Conservation (phyloP, 1,140 invertebrate species). For the Drosophila watanabei region DNA sequence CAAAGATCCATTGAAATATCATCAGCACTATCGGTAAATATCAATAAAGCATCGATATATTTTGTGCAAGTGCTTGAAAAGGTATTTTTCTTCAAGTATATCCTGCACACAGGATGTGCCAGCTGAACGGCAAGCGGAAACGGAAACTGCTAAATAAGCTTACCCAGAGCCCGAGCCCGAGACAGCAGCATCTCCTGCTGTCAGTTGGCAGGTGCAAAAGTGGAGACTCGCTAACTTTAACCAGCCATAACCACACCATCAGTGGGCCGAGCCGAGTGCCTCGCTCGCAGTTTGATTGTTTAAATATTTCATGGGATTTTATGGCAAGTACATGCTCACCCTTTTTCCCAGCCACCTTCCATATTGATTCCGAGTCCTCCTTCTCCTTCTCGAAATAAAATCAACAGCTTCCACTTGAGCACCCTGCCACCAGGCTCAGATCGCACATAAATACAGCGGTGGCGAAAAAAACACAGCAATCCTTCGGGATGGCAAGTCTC, state of each 20-base stretch:
- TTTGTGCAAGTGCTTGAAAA: background rate
- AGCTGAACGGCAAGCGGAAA: slow-evolving; percentile 74
- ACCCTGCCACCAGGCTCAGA: slow-evolving; percentile 5
- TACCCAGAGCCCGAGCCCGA: slow-evolving; percentile 19
- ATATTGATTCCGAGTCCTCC: slow-evolving; percentile 45
- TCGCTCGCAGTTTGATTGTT: slow-evolving; percentile 69
- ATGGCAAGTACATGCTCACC: slow-evolving; percentile 52
- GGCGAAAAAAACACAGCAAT: slow-evolving; percentile 3
- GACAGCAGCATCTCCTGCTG: slow-evolving; percentile 33
- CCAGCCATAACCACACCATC: slow-evolving; percentile 64
- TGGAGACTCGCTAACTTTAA: slow-evolving; percentile 48
- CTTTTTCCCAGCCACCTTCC: slow-evolving; percentile 2
- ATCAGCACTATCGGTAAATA: background rate
- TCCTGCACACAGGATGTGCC: slow-evolving; percentile 52
- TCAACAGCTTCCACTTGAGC: slow-evolving; percentile 49
- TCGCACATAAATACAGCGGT: slow-evolving; percentile 41
- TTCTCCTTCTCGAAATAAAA: slow-evolving; percentile 33
- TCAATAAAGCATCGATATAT: background rate
- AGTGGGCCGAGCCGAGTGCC: slow-evolving; percentile 18
- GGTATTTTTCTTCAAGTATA: background rate
- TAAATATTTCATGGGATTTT: slow-evolving; percentile 76
- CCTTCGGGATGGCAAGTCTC: background rate
- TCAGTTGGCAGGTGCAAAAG: slow-evolving; percentile 70
- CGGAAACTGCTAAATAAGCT: slow-evolving; percentile 82
- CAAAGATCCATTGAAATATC: no score